These are phyloP conservation scores for Lypha dubia DNA, from an alignment of 2,888 invertebrate genomes.

Conservation along the genomic window DNA sequence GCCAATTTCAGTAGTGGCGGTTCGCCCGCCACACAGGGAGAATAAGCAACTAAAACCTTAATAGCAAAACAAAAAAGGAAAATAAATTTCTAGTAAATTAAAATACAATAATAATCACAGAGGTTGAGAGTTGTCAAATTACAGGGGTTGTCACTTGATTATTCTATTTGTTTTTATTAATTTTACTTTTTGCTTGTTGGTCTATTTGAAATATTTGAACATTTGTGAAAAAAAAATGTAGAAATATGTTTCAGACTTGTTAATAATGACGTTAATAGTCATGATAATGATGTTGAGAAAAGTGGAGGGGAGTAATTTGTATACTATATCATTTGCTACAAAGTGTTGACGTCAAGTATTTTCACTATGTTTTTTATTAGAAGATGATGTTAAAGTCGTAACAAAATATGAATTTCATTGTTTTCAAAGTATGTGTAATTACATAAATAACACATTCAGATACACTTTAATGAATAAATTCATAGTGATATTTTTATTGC, in stretches of 20 bases:
- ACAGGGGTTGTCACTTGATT: constrained; percentile 75
- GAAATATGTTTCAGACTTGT: constrained; percentile 81
- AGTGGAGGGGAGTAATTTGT: constrained; percentile 47
- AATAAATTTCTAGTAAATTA: constrained; percentile 59
- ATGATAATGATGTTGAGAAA: constrained; percentile 42
- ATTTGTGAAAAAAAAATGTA: constrained; percentile 78
- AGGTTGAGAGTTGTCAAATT: constrained; percentile 73
- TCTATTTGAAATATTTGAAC: constrained; percentile 79
- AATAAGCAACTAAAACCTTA: constrained; percentile 26
- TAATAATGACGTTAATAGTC: constrained; percentile 75
- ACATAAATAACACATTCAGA: constrained; percentile 15
- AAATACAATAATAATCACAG: constrained; percentile 68
- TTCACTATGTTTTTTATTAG: constrained; percentile 60
- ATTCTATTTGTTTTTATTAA: constrained; percentile 54
- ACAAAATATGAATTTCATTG: constrained; percentile 27
- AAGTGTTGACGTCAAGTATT: constrained; percentile 71
- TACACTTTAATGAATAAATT: background rate
- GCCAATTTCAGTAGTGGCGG: constrained; percentile 2
- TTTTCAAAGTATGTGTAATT: constrained; percentile 55
- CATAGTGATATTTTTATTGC: constrained; percentile 14
- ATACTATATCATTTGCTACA: constrained; percentile 40
- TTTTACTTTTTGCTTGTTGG: constrained; percentile 33
- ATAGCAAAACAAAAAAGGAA: constrained; percentile 14
- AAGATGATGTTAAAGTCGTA: constrained; percentile 45
- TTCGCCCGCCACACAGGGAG: constrained; percentile 21